Conservation (phyloP, 1,140 invertebrate species). For the Pentalonia nigronervosa region DNA sequence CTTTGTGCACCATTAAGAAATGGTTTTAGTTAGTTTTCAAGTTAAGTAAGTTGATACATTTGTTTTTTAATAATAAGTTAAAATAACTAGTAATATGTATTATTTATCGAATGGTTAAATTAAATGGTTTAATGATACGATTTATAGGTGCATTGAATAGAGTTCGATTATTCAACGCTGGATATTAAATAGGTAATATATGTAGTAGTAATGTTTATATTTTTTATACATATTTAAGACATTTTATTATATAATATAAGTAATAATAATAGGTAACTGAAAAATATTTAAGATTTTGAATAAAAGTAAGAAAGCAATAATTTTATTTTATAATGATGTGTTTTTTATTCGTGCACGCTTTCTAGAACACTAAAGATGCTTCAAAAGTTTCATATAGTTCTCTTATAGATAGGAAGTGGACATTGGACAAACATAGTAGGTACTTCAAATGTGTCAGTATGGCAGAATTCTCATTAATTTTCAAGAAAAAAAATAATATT, state of each 20-base stretch:
- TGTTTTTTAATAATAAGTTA: not conserved
- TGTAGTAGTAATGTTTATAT: not conserved
- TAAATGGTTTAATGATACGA: not conserved
- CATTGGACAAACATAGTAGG: not conserved
- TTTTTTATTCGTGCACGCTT: not conserved
- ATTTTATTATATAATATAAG: not conserved
- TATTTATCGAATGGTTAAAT: not conserved
- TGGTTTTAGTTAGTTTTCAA: slow-evolving; percentile 10
- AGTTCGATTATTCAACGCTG: not conserved
- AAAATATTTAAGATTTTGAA: not conserved
- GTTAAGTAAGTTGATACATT: not conserved
- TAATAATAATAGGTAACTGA: not conserved
- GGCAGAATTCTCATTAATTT: not conserved
- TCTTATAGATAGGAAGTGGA: slow-evolving; percentile 8
- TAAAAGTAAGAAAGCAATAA: not conserved
- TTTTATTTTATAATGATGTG: not conserved
- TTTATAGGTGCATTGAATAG: not conserved
- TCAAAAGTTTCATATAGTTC: not conserved
- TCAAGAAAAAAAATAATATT: not conserved
- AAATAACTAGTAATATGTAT: not conserved
- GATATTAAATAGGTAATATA: not conserved
- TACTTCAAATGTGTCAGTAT: not conserved
- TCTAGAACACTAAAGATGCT: not conserved
- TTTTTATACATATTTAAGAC: not conserved
- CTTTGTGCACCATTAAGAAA: slow-evolving; percentile 4